These are phyloP conservation scores for Motacilla alba DNA, from an alignment of 2,113 vertebrate species.

Conservation along the genomic window DNA sequence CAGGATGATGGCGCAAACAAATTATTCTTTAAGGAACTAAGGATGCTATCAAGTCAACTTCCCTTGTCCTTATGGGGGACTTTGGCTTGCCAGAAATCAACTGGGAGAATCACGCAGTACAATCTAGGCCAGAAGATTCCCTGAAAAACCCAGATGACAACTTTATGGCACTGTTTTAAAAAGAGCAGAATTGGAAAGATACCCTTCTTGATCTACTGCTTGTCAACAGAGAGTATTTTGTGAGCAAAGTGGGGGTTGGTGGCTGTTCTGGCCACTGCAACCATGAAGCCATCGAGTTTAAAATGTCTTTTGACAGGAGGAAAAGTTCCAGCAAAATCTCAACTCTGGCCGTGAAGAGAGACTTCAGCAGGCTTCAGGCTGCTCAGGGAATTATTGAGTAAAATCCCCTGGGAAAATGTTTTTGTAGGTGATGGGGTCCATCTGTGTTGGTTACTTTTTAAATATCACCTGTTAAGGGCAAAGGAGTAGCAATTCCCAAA, in stretches of 20 bases:
- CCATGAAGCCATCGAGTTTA: background rate
- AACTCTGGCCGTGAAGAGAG: background rate
- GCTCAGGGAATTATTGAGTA: background rate
- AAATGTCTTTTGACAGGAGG: background rate
- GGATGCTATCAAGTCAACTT: background rate
- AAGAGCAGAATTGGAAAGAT: background rate
- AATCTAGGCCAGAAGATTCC: background rate
- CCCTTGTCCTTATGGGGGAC: background rate
- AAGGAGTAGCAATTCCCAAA: background rate
- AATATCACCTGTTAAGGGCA: background rate
- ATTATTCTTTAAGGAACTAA: background rate
- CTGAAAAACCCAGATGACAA: background rate
- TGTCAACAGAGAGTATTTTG: background rate
- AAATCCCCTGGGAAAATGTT: background rate
- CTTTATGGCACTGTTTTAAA: background rate
- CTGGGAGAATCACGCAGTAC: background rate
- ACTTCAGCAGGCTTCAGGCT: background rate
- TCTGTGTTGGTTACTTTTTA: background rate
- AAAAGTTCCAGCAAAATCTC: background rate
- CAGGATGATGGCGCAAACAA: background rate
- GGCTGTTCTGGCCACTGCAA: background rate
- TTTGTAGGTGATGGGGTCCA: background rate
- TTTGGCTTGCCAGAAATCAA: background rate
- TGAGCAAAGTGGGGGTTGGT: background rate
- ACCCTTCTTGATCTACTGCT: background rate